Base-by-base conservation (phyloP, 2,888 invertebrate species). In the Mantis religiosa region DNA sequence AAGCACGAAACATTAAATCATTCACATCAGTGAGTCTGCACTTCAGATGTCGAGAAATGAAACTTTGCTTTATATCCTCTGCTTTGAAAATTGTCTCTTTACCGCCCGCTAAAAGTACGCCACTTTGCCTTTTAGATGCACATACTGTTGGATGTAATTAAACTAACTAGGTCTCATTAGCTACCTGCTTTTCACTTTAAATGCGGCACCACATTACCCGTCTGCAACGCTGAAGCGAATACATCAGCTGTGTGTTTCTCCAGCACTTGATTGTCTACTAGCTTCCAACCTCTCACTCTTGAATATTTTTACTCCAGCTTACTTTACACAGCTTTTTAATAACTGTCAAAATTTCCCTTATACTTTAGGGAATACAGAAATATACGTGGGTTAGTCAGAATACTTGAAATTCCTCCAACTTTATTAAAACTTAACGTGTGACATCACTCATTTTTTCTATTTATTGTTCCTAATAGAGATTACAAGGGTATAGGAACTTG, bases 11-110 rank as follows among this genome's bases (percentile, higher is more conserved):
- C 41, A 41, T 41, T 41, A 41, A 86, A 86, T 47, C 30, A 86
- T 86, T 30, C 83, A 83, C 83, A 2, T 83, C 15, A 83, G 25
- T 83, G 28, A 87, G 82, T 84, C 84, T 87, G 88, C 88, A 89
- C 88, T 71, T 89, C 88, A 88, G 89, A 89, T 87, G 89, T 84
- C 88, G 88, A 89, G 89, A 88, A 88, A 71, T 89, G 89, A 89
- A 83, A 87, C 89, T 83, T 85, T 15, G 9, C 12, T 41, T 41
- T 12, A 12, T 41, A 6, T 12, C 12, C 9, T 41, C 15, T 87
- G 81, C 88, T 85, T 82, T 34, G 25, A 71, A 41, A 71, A 71
- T 71, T 71, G 25, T 71, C 20, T 71, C 20, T 71, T 71, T 71
- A 25, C 54, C 54, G 25, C 25, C 54, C 6, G 54, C 54, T 15